Conservation (phyloP, 2,888 invertebrate genomes). For the Pseudoips prasinana region DNA sequence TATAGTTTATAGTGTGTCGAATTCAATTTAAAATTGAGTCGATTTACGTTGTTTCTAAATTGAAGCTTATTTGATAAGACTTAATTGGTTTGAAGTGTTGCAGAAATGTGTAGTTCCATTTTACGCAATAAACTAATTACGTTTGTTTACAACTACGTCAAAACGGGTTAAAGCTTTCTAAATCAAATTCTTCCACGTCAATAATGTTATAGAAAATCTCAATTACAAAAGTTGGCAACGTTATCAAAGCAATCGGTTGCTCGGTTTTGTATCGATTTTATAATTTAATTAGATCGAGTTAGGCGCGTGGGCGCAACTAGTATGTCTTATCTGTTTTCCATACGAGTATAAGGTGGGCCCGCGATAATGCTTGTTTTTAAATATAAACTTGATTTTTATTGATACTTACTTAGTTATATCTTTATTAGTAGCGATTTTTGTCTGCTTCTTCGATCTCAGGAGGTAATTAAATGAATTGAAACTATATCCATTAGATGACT, state of each 20-base stretch:
- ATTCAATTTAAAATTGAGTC: no score
- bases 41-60: no score
- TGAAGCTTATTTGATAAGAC: no score
- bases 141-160: neutral
- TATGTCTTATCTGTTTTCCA: slow-evolving; percentile 29
- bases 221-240: slow-evolving; percentile 15
- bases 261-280: slow-evolving; percentile 50
- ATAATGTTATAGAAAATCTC: slow-evolving; percentile 6
- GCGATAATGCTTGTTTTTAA: slow-evolving; percentile 13
- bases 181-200: slow-evolving; percentile 11
- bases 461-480: no score
- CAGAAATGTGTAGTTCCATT: neutral
- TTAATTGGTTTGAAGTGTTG: no score
- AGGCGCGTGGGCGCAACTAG: slow-evolving; percentile 47
- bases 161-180: slow-evolving; percentile 15
- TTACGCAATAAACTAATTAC: neutral
- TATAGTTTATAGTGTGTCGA: no score
- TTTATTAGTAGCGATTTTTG: neutral
- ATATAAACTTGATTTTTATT: slow-evolving; percentile 9
- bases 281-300: slow-evolving; percentile 64
- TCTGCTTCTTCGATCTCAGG: no score
- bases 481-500: no score
- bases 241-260: slow-evolving; percentile 39
- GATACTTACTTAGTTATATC: slow-evolving; percentile 3
- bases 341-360: slow-evolving; percentile 19